Percentiles rank a stretch among this genome's conserved stretches.
phyloP scores from a whole-genome alignment of 2,888 invertebrate genomes.

The Kryphioiulus occultus region DNA sequence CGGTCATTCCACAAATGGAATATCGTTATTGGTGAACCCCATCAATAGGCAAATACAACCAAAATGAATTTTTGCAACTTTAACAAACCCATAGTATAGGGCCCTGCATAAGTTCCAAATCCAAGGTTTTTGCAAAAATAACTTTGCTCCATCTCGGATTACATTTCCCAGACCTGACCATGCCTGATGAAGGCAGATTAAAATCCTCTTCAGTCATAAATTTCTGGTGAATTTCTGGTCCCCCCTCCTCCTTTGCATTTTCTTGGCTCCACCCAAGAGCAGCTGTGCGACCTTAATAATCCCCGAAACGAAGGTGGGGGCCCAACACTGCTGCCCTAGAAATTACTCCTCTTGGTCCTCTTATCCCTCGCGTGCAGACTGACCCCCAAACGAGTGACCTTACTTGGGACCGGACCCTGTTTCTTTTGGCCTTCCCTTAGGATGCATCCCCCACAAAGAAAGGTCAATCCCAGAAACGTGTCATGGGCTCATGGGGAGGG shows the following conservation, averaged over 20 bases:
- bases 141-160: background rate
- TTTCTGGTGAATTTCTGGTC: background rate
- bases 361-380: background rate
- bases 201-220: background rate
- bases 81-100: no score
- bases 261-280: background rate
- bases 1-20: no score
- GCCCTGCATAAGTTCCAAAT: no score
- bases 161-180: background rate
- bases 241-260: background rate
- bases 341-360: background rate
- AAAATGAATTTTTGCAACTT: no score
- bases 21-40: no score
- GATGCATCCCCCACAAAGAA: background rate
- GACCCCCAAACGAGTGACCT: constrained; percentile 1
- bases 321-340: constrained; percentile 17
- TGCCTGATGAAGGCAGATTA: background rate
- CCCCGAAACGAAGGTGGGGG: constrained; percentile 24
- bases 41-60: no score
- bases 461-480: constrained; percentile 18
- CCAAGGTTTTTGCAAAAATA: background rate
- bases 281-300: constrained; percentile 25
- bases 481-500: background rate
- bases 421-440: background rate
- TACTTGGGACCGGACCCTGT: background rate